Evolutionary conservation across 2,797 vertebrate species (phyloP).

Genomic region (Anableps anableps): DNA sequence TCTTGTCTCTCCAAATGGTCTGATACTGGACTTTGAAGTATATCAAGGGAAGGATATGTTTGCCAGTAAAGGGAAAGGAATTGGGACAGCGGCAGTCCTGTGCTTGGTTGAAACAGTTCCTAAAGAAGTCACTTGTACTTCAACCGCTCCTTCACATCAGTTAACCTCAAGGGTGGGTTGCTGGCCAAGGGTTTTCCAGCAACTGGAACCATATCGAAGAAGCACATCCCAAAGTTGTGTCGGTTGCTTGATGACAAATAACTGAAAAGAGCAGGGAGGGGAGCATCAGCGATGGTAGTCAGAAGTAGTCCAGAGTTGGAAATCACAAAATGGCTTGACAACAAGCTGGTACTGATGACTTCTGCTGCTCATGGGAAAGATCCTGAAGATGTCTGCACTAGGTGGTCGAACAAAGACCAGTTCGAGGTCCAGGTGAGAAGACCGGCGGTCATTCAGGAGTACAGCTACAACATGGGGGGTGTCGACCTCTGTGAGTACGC

Average conservation of each 20-base stretch:
- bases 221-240: background rate
- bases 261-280: constrained; percentile 8
- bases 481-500: constrained; percentile 45
- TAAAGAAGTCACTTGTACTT: background rate
- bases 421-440: constrained; percentile 16
- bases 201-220: constrained; percentile 14
- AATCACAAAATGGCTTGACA: background rate
- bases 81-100: background rate
- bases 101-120: background rate
- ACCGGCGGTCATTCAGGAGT: constrained; percentile 11
- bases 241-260: background rate
- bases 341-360: background rate
- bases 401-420: constrained; percentile 41
- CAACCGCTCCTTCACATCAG: background rate
- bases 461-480: constrained; percentile 17
- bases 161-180: background rate
- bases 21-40: background rate
- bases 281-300: background rate
- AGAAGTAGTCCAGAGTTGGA: background rate
- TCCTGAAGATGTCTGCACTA: constrained; percentile 27
- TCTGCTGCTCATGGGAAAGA: constrained; percentile 20
- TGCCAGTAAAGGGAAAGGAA: background rate
- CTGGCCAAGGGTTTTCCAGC: background rate
- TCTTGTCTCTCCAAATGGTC: too few relatives aligned
- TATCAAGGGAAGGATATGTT: background rate